A percentile compares a stretch with the other conserved stretches of the same genome.
Conservation (phyloP, 2,888 invertebrate species). For the Cantharis nigra region DNA sequence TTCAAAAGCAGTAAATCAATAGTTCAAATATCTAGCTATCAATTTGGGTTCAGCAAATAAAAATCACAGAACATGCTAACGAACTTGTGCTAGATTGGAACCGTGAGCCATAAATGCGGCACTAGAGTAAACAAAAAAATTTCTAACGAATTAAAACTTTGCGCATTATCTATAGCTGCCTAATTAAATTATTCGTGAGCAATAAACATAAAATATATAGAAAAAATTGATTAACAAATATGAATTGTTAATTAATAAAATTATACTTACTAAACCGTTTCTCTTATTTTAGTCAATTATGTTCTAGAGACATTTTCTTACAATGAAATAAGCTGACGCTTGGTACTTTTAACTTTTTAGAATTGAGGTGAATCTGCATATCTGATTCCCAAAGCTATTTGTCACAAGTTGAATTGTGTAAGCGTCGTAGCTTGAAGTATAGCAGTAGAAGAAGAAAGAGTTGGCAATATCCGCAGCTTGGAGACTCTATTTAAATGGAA, state of each 20-base stretch:
- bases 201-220: not conserved
- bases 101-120: too few species aligned
- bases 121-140: too few species aligned
- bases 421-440: constrained; percentile 47
- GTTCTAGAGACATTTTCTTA: constrained; percentile 18
- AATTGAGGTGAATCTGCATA: constrained; percentile 43
- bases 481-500: constrained; percentile 51
- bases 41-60: too few species aligned
- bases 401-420: constrained; percentile 45
- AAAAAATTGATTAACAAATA: not conserved
- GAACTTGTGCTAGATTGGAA: too few species aligned
- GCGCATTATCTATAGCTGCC: too few species aligned
- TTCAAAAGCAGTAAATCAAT: too few species aligned
- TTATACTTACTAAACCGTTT: not conserved
- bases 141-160: too few species aligned
- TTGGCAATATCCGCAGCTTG: constrained; percentile 46
- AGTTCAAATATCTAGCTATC: too few species aligned
- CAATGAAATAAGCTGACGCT: constrained; percentile 29
- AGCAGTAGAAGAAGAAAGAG: constrained; percentile 45
- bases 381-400: constrained; percentile 45
- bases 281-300: constrained; percentile 21
- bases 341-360: constrained; percentile 28
- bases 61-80: too few species aligned
- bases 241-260: not conserved
- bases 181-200: too few species aligned